phyloP scores from a whole-genome alignment of 2,888 invertebrate genomes.

The Myopa tessellatipennis region DNA sequence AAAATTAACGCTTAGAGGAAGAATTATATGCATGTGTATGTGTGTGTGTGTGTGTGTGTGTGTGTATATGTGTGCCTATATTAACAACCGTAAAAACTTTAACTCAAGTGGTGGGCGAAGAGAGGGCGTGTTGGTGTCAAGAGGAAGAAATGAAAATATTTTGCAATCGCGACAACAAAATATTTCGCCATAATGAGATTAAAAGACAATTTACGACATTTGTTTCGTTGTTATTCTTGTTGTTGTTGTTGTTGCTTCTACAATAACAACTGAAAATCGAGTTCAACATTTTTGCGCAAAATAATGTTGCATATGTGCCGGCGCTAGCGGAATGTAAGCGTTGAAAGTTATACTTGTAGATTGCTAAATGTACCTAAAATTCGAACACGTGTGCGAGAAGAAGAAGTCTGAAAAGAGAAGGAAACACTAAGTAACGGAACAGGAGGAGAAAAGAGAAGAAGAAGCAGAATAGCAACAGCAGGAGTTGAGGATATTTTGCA shows the following conservation, averaged over 20 bases:
- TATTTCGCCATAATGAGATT: conserved; percentile 44
- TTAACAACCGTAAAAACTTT: conserved; percentile 9
- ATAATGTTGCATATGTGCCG: conserved; percentile 31
- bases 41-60: neutral
- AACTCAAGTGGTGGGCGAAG: neutral
- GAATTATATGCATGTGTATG: neutral
- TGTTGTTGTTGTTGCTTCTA: neutral
- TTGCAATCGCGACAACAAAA: conserved; percentile 6
- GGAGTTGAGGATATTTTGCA: neutral
- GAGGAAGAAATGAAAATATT: neutral
- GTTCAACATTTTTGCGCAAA: conserved; percentile 1
- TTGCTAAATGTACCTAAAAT: no score
- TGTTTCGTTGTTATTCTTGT: conserved; percentile 36
- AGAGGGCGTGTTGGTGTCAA: neutral
- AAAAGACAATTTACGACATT: conserved; percentile 48
- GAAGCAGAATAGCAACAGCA: neutral
- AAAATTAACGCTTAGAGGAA: no score
- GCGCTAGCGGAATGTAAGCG: neutral
- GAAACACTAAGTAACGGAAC: neutral
- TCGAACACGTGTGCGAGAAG: no score
- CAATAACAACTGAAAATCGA: neutral
- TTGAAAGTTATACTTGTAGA: neutral
- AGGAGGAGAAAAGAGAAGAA: neutral
- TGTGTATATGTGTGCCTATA: neutral
- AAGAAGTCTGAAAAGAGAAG: no score